phyloP scores from a whole-genome alignment of 2,888 invertebrate species.

The Epicampocera succincta region DNA sequence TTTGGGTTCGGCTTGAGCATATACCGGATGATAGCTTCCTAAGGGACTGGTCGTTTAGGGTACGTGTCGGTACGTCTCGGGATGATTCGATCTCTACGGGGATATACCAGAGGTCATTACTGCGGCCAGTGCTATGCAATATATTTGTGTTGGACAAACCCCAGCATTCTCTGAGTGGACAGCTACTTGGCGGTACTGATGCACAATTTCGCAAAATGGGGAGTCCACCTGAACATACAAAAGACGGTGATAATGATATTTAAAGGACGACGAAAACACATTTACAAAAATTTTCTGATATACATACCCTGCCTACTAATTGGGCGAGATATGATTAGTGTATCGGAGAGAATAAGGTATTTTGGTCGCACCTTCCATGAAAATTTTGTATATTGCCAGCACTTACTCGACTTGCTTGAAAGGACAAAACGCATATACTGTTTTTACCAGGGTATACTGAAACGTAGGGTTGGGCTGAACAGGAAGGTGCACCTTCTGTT shows the following conservation, averaged over 20 bases:
- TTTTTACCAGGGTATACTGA: background rate
- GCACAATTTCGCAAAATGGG: background rate
- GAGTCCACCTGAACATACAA: background rate
- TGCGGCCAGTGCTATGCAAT: background rate
- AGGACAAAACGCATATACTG: background rate
- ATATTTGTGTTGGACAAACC: background rate
- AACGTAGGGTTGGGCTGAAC: background rate
- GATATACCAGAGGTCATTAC: background rate
- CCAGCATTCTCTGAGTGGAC: background rate
- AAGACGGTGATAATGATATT: background rate
- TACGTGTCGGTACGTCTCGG: background rate
- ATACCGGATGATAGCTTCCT: background rate
- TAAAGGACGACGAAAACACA: background rate
- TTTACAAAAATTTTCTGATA: background rate
- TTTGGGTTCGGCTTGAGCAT: background rate
- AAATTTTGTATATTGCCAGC: background rate
- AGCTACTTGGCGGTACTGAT: background rate
- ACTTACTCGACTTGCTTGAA: background rate
- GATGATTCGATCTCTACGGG: background rate
- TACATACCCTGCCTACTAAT: background rate
- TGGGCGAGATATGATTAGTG: background rate
- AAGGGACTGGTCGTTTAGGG: background rate
- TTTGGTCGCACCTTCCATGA: background rate
- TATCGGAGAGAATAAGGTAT: background rate
- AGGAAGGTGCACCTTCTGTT: background rate